Base-by-base conservation (phyloP, 2,888 invertebrate species). In the Elmis aenea region DNA sequence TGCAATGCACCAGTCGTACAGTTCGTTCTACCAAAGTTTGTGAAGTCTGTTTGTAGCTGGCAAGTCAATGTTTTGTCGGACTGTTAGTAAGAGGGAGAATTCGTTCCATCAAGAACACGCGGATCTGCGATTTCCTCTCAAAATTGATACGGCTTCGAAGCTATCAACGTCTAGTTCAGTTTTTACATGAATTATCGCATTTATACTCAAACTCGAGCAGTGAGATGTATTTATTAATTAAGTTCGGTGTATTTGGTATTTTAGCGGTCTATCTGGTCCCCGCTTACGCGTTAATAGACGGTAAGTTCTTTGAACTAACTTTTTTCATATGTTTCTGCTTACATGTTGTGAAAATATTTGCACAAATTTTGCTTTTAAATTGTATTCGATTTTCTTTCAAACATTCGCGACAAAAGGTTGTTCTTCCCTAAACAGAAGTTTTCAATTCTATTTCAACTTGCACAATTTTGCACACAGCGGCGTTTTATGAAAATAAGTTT, bases 101-200 rank as follows among this genome's bases (percentile, higher is more conserved):
- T 54, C 50, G 46, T 45, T 50, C 51, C 46, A 55, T 54, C 53
- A 55, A 58, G 55, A 56, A 50, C 50, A 41, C 46, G 45, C 48
- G 50, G 51, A 52, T 48, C 53, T 48, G 50, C 46, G 45, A 52
- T 53, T 51, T 50, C 51, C 52, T 50, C 49, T 58, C 54, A 59
- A 58, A 58, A 47, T 51, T 48, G 42, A 34, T 44, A 38, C 51
- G 47, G 43, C 51, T 48, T 33, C 40, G 46, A 41, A 39, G 36
- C 48, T 42, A 53, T 52, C 35, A 46, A 52, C 48, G 42, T 51
- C 51, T 35, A 39, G 42, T 29, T 35, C 15, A 31, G 21, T 15
- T 31, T 16, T 31, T 31, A 24, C 1, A 31, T 31, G 15, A 31
- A 24, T 23, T 31, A 31, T 24, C n/a, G n/a, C n/a, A n/a, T n/a